Conservation (phyloP, 2,888 invertebrate genomes). For the Lasioglossum oenotherae region DNA sequence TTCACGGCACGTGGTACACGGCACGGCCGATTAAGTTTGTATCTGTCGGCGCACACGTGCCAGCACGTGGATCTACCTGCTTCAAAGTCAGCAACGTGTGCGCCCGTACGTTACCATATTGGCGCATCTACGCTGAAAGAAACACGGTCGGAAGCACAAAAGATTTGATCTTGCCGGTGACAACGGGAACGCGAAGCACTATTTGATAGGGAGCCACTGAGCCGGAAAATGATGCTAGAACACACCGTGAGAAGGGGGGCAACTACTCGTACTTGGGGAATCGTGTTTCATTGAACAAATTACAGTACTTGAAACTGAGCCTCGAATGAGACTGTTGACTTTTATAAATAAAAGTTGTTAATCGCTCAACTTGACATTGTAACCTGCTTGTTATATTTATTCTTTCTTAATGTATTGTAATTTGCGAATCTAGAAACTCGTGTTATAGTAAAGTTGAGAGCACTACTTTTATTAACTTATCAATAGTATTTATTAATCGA, state of each 20-base stretch:
- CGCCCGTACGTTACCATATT: conserved; percentile 53
- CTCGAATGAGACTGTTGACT: background rate
- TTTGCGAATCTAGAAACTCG: no score
- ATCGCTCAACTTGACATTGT: background rate
- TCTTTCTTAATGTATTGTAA: background rate
- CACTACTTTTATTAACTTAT: no score
- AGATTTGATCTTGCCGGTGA: conserved; percentile 64
- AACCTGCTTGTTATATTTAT: background rate
- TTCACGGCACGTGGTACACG: conserved; percentile 61
- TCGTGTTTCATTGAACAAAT: background rate
- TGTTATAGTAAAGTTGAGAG: no score
- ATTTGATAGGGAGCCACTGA: conserved; percentile 77
- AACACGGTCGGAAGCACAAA: conserved; percentile 62
- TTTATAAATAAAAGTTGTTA: background rate
- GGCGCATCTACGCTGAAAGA: conserved; percentile 49
- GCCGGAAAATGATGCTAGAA: conserved; percentile 73
- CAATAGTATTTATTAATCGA: no score
- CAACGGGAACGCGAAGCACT: conserved; percentile 69
- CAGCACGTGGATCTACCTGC: conserved; percentile 77
- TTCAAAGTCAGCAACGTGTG: conserved; percentile 74
- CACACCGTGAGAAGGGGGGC: conserved; percentile 43
- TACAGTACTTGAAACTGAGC: background rate
- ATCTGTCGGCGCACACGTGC: conserved; percentile 71
- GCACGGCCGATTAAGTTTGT: conserved; percentile 63
- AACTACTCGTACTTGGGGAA: background rate